phyloP scores from a whole-genome alignment of 1,140 invertebrate species.

The Conus betulinus region DNA sequence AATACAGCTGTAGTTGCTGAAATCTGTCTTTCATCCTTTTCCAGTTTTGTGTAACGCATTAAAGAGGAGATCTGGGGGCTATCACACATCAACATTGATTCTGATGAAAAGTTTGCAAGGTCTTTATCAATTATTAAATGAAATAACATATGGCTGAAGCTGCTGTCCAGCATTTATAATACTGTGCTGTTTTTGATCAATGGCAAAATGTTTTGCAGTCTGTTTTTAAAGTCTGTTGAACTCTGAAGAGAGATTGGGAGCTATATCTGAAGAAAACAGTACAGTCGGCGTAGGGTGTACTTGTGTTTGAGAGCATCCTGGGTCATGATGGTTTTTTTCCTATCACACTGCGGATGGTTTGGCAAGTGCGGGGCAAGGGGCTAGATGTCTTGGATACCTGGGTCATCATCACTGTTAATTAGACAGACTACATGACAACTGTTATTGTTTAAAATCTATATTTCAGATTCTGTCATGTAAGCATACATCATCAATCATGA shows the following conservation, averaged over 20 bases:
- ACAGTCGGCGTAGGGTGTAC: slow-evolving; percentile 42
- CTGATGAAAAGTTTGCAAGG: too few relatives aligned
- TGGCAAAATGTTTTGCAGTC: not conserved
- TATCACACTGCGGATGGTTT: not conserved
- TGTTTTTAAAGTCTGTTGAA: not conserved
- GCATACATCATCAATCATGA: too few relatives aligned
- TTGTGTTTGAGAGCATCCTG: slow-evolving; percentile 50
- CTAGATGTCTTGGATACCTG: not conserved
- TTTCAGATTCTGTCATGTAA: too few relatives aligned
- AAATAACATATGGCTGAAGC: too few relatives aligned
- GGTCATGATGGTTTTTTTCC: slow-evolving; percentile 37
- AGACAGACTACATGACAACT: too few relatives aligned
- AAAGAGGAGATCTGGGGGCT: too few relatives aligned
- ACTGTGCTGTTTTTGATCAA: not conserved
- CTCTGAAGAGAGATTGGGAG: slow-evolving; percentile 25
- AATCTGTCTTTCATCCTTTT: too few relatives aligned
- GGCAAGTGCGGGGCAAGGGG: not conserved
- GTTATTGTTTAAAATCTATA: too few relatives aligned
- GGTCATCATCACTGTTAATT: not conserved
- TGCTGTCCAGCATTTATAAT: too few relatives aligned
- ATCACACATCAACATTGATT: too few relatives aligned
- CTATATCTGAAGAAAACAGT: not conserved
- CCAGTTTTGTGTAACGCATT: too few relatives aligned
- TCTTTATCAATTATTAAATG: too few relatives aligned
- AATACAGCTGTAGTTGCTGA: not conserved